Evolutionary conservation across 2,888 invertebrate genomes (phyloP), one percentile per base, ranked within the genome.

Genomic region (Carpatolechia fugitivella): DNA sequence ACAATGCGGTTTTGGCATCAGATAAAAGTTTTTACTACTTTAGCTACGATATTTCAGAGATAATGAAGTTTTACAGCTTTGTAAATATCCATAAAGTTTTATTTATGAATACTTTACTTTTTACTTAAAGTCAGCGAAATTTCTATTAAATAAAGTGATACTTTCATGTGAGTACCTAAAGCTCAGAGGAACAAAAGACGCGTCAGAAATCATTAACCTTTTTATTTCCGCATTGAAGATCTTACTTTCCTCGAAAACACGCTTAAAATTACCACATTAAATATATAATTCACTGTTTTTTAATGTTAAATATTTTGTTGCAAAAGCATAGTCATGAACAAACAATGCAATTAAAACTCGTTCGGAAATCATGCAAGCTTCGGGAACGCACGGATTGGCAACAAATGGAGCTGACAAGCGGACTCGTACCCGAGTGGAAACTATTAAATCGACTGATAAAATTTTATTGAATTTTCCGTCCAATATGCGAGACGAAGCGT

Each of bases 391-490:
- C 61, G 57, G 60, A 63, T 67, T 62, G 59, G 60, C 60, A 65
- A 62, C 69, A 62, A 65, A 68, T 66, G 60, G 63, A 67, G 66
- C 66, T 62, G 64, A 68, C 71, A 66, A 66, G 66, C 68, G 60
- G 64, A 67, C 57, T 61, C 56, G 65, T 58, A 61, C 69, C 64
- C 58, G 60, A 70, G 64, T 66, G 74, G 66, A 75, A 84, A 82
- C 80, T 81, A 82, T 79, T 73, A 73, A 80, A 77, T 73, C 71
- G 68, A 75, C 72, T 82, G 77, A 82, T 80, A 76, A 80, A 82
- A 78, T 85, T 85, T 85, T 82, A 86, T 86, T 84, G 80, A 86
- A 85, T 86, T 85, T 85, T 79, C 79, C 78, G 69, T 76, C 73
- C 79, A 80, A 83, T 85, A 81, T 84, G 81, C 80, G 77, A 75